Base-by-base conservation (phyloP, 2,797 vertebrate genomes). In the Amniataba percoides region DNA sequence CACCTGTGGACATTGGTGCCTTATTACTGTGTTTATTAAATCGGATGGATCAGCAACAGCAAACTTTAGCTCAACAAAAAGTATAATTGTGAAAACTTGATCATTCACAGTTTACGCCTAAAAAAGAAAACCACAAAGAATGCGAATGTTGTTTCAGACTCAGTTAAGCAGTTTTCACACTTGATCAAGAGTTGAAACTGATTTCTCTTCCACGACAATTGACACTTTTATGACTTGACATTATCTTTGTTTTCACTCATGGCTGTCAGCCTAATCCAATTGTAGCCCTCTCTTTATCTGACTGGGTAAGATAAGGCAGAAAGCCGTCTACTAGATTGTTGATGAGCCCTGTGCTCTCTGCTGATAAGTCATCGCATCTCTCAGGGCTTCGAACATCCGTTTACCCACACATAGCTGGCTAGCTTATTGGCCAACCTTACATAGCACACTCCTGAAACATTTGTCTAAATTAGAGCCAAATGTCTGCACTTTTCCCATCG, bases 361-460 rank as follows among this genome's bases (percentile, higher is more conserved):
- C 45, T 68, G 89, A 82, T 90, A 87, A 79, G 68, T 74, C 60
- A n/a, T 58, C 53, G 75, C 83, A 70, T 90, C 83, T 81, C 66
- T 15, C 42, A n/a, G 42, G 62, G 78, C 74, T 83, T 80, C 77
- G 70, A 82, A 80, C 60, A 53, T 80, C 66, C 31, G 1, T 81
- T 81, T 71, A 70, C 58, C n/a, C 43, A 46, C 31, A 73, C 5
- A 52, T 69, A 72, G 73, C 45, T 8, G 13, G 7, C 31, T 23
- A 62, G 43, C 49, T 82, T n/a, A 34, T 51, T 2, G 19, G 46
- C 34, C 78, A 66, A 80, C 31, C 14, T 51, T 66, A n/a, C 51
- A 23, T 78, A 65, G 43, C 46, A 36, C 34, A 11, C 84, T 81
- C 61, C 74, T 78, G 21, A 65, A 89, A 87, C 78, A 80, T 87